Conservation (phyloP, 1,140 invertebrate species). For the Trichonephila clavipes region DNA sequence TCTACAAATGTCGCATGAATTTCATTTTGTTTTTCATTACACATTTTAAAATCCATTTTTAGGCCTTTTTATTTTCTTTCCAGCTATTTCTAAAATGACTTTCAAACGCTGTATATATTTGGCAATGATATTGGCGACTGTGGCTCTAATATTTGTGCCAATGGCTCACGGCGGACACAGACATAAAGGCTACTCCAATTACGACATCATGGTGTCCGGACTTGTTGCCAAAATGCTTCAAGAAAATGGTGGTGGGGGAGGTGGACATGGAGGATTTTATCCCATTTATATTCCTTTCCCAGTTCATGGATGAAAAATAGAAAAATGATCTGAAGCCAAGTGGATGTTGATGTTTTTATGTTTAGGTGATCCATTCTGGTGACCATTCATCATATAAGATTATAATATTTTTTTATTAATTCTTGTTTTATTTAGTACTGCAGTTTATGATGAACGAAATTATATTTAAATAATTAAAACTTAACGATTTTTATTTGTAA, state of each 20-base stretch:
- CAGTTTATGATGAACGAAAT: too few relatives aligned
- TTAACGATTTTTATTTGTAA: too few relatives aligned
- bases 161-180: neutral
- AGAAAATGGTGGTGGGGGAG: slow-evolving; percentile 15
- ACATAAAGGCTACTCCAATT: neutral
- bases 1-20: too few relatives aligned
- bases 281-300: slow-evolving; percentile 56
- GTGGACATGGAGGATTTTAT: slow-evolving; percentile 8
- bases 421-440: too few relatives aligned
- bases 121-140: neutral
- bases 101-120: neutral
- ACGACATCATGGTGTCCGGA: slow-evolving; percentile 58
- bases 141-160: neutral
- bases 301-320: slow-evolving; percentile 20
- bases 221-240: slow-evolving; percentile 68
- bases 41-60: too few relatives aligned
- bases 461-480: too few relatives aligned
- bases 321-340: too few relatives aligned
- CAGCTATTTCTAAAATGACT: neutral
- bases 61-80: neutral
- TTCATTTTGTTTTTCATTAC: too few relatives aligned
- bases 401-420: too few relatives aligned
- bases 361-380: too few relatives aligned
- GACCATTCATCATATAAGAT: too few relatives aligned
- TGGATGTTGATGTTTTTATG: too few relatives aligned